A percentile compares a stretch with the other conserved stretches of the same genome.
Conservation (phyloP, 1,140 invertebrate genomes). For the Diorhabda sublineata region DNA sequence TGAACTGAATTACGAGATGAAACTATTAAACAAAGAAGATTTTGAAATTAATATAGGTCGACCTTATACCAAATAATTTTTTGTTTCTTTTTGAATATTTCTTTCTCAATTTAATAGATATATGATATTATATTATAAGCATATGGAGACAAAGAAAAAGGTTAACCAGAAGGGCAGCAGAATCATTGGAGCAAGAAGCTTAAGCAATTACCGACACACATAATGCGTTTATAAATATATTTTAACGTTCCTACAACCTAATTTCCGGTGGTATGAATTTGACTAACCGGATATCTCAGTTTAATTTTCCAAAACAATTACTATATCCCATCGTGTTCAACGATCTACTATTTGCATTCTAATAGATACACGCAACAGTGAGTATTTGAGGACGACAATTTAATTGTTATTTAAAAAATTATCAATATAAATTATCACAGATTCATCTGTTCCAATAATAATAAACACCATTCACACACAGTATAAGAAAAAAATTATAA, state of each 20-base stretch:
- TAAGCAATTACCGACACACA: slow-evolving; percentile 9
- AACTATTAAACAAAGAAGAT: too few relatives aligned
- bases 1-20: too few relatives aligned
- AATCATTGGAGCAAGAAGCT: neutral
- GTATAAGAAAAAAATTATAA: neutral
- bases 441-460: neutral
- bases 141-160: neutral
- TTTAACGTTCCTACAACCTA: slow-evolving; percentile 24
- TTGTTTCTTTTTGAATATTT: too few relatives aligned
- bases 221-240: slow-evolving; percentile 15
- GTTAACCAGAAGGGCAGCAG: neutral
- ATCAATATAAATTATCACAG: neutral
- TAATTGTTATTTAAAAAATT: slow-evolving; percentile 5
- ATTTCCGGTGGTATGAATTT: slow-evolving; percentile 34
- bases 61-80: too few relatives aligned
- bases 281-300: slow-evolving; percentile 34
- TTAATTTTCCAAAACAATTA: slow-evolving; percentile 32
- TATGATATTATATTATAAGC: too few relatives aligned
- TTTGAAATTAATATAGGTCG: too few relatives aligned
- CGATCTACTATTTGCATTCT: slow-evolving; percentile 18
- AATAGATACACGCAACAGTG: slow-evolving; percentile 16
- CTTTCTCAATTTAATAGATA: too few relatives aligned
- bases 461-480: neutral
- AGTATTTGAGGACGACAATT: neutral
- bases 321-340: slow-evolving; percentile 28